A percentile compares a stretch with the other conserved stretches of the same genome.
Evolutionary conservation across 2,797 vertebrate genomes (phyloP).

Genomic region (Gymnoscopelus microlampas): DNA sequence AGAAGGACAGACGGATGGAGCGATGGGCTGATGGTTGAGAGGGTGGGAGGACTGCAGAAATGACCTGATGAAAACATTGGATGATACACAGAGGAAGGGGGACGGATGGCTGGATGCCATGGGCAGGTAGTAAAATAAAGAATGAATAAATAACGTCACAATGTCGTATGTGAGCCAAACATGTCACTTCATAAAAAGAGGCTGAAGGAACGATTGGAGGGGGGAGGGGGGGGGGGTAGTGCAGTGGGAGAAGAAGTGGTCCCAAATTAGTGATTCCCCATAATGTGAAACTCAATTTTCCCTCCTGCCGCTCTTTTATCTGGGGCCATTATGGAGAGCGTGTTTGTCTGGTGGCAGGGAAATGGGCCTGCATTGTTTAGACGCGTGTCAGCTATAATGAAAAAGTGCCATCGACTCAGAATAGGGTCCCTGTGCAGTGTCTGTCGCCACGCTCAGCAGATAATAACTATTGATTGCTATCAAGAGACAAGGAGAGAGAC

Average conservation of each 20-base stretch:
- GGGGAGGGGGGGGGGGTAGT: slow-evolving; percentile 36
- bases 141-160: slow-evolving; percentile 34
- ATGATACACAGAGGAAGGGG: slow-evolving; percentile 1
- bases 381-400: slow-evolving; percentile 84
- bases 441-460: slow-evolving; percentile 73
- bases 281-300: slow-evolving; percentile 83
- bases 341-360: slow-evolving; percentile 80
- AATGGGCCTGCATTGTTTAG: slow-evolving; percentile 83
- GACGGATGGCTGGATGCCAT: neutral
- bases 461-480: slow-evolving; percentile 84
- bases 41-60: slow-evolving; percentile 12
- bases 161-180: slow-evolving; percentile 49
- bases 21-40: slow-evolving; percentile 25
- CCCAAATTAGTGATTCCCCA: slow-evolving; percentile 76
- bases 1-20: slow-evolving; percentile 1
- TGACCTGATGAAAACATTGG: slow-evolving; percentile 39
- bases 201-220: slow-evolving; percentile 27
- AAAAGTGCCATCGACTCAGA: slow-evolving; percentile 82
- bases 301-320: slow-evolving; percentile 78
- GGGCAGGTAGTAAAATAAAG: slow-evolving; percentile 4
- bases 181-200: slow-evolving; percentile 48
- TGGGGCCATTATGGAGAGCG: slow-evolving; percentile 77
- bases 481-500: slow-evolving; percentile 64
- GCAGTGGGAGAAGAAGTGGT: slow-evolving; percentile 58
- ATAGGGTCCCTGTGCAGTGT: slow-evolving; percentile 66